Conservation (phyloP, 2,797 vertebrate genomes). For the Rhinogobio ventralis region DNA sequence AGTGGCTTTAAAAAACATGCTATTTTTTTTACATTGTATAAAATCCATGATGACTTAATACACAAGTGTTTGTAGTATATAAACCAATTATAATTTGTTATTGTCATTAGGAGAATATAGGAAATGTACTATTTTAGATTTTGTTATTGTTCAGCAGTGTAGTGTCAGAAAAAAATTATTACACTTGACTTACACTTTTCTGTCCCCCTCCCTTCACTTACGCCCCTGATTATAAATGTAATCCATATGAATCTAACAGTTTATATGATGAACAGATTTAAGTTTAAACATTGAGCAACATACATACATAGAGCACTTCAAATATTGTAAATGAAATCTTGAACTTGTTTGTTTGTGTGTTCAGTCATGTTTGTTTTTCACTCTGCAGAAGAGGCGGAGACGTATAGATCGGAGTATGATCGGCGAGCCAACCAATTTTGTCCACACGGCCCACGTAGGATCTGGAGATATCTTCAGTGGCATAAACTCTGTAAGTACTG, state of each 20-base stretch:
- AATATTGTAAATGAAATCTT: background rate
- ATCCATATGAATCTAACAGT: background rate
- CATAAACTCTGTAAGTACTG: constrained; percentile 84
- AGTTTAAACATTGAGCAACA: background rate
- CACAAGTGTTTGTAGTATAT: too few species aligned
- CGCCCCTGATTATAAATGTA: background rate
- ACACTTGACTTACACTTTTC: too few species aligned
- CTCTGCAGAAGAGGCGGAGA: constrained; percentile 82
- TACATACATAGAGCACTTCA: background rate
- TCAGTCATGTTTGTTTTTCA: constrained; percentile 35
- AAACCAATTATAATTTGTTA: too few species aligned
- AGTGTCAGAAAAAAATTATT: too few species aligned
- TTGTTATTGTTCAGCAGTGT: too few species aligned
- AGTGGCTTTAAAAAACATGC: too few species aligned
- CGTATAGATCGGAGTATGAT: constrained; percentile 89
- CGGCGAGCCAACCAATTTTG: constrained; percentile 87
- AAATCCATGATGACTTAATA: too few species aligned
- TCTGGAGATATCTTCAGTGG: constrained; percentile 88
- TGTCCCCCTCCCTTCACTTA: too few species aligned
- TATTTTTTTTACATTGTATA: too few species aligned
- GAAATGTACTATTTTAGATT: too few species aligned
- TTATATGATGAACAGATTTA: background rate
- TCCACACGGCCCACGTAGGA: constrained; percentile 87
- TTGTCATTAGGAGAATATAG: too few species aligned
- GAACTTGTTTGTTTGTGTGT: background rate